Evolutionary conservation across 2,888 invertebrate genomes (phyloP).

Genomic region (Diarsia brunnea): DNA sequence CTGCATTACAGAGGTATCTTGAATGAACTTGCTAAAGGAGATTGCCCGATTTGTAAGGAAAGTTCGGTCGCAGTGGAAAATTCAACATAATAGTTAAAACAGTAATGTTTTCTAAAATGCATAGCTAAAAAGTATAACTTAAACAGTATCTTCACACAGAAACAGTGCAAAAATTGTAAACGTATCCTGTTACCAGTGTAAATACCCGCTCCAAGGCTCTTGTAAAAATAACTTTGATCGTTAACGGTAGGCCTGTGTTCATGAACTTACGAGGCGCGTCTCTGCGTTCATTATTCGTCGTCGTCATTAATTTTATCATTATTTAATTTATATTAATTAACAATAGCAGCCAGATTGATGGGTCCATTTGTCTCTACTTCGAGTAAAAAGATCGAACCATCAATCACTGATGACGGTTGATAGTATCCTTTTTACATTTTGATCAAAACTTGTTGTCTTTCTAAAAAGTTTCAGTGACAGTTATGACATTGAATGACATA

Average conservation of each 20-base stretch:
- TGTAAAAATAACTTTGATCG: conserved; percentile 51
- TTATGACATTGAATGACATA: background rate
- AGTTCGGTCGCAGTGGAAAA: no score
- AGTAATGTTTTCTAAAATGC: no score
- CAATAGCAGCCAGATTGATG: conserved; percentile 28
- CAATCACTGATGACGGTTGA: background rate
- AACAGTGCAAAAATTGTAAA: conserved; percentile 13
- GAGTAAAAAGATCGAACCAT: background rate
- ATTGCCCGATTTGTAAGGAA: no score
- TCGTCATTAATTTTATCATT: conserved; percentile 45
- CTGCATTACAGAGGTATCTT: no score
- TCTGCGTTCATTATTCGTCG: conserved; percentile 38
- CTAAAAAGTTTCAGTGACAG: background rate
- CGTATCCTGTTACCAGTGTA: conserved; percentile 39
- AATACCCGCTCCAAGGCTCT: conserved; percentile 54
- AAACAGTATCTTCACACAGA: conserved; percentile 1
- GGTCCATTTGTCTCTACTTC: conserved; percentile 34
- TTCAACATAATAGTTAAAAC: no score
- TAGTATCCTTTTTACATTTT: background rate
- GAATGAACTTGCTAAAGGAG: no score
- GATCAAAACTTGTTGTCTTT: background rate
- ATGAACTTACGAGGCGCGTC: conserved; percentile 30
- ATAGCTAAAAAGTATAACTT: background rate
- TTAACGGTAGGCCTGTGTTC: conserved; percentile 50
- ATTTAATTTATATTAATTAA: conserved; percentile 45